Evolutionary conservation across 2,113 vertebrate species (phyloP), one percentile per base, ranked within the genome.

Genomic region (Rhea americana): DNA sequence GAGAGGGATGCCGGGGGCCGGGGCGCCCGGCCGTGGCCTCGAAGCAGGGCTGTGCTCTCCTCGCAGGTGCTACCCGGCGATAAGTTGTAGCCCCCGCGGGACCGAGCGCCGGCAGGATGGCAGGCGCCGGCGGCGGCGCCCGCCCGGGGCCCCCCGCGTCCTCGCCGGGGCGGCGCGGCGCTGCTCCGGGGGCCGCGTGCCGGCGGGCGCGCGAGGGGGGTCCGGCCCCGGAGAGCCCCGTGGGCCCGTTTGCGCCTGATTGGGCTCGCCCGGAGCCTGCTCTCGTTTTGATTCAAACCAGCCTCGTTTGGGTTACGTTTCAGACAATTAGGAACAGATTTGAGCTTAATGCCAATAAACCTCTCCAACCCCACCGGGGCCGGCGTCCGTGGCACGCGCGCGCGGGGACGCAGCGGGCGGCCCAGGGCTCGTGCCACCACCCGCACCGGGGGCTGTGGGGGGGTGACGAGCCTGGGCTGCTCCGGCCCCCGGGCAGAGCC

Each of bases 21-120:
- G 43, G 53, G 24, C 11, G 3, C 2, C 24, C 4, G 51, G 50
- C 73, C 56, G 24, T 13, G 28, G 58, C n/a, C 51, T 76, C 71
- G 73, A 90, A 76, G 86, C n/a, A 63, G 83, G 82, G 83, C 75
- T 76, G 83, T 70, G 75, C 96, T 97, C 95, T 97, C 89, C 91
- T 91, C 92, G 66, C 93, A 99, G 99, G 98, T 99, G 97, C 99
- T 99, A 97, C 98, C 98, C 98, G 98, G 98, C 96, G 99, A 99
- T 98, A 99, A 99, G 94, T 98, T 98, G 84, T 99, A 99, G 98
- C 97, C 86, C 91, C 35, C 71, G 79, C 93, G 51, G 61, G 59
- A 78, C 74, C 59, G 65, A 80, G 88, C 85, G 82, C 81, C 87
- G 58, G 89, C 80, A 55, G 41, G 7, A 83, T 7, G 73, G 72